Conservation (phyloP, 2,113 vertebrate genomes). For the Fregetta grallaria region DNA sequence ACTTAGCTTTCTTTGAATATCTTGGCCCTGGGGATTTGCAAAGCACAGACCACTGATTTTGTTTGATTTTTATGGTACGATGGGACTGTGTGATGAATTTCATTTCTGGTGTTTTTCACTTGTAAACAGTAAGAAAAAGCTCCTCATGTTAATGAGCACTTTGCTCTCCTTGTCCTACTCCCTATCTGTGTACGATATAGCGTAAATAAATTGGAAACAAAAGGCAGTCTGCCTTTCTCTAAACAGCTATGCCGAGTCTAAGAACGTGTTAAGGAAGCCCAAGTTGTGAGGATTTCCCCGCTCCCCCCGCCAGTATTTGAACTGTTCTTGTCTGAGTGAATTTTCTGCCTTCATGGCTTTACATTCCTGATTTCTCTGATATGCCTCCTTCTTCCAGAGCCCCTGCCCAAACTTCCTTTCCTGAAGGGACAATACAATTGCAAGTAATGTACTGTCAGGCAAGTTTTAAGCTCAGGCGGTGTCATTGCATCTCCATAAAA, state of each 20-base stretch:
- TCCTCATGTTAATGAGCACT: neutral
- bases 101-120: neutral
- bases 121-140: neutral
- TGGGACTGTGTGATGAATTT: neutral
- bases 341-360: neutral
- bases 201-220: neutral
- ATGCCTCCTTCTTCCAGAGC: neutral
- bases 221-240: neutral
- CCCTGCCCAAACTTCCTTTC: neutral
- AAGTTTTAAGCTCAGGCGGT: neutral
- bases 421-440: neutral
- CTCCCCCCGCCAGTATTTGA: neutral
- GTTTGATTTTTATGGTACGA: neutral
- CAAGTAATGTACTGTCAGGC: neutral
- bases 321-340: neutral
- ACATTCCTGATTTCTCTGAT: neutral
- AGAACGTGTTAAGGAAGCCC: neutral
- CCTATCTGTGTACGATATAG: neutral
- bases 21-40: neutral
- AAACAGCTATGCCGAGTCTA: neutral
- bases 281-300: neutral
- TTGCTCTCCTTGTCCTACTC: neutral
- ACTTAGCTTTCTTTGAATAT: neutral
- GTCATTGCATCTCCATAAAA: neutral
- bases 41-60: neutral